phyloP scores from a whole-genome alignment of 30 jellyfish, hydroid and myxozoan genomes.

The Aurelia sp. region DNA sequence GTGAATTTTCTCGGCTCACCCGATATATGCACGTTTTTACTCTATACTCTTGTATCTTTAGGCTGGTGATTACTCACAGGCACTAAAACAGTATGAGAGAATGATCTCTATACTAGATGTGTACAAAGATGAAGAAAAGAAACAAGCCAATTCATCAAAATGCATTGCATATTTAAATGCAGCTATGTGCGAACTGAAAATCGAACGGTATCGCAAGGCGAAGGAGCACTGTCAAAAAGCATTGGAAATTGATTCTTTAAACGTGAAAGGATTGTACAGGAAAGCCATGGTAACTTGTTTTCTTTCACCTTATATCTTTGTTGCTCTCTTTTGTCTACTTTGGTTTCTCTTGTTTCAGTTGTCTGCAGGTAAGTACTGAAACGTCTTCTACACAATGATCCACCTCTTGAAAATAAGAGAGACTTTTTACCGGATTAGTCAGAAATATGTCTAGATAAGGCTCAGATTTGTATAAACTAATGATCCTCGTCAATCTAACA shows the following conservation, averaged over 20 bases:
- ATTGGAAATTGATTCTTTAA: slow-evolving; percentile 65
- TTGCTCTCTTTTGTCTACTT: no score
- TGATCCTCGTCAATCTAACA: no score
- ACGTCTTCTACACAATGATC: no score
- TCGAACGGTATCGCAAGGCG: slow-evolving; percentile 62
- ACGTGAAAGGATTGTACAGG: slow-evolving; percentile 83
- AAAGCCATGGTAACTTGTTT: slow-evolving; percentile 56
- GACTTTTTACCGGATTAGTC: no score
- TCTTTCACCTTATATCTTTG: no score
- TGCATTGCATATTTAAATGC: slow-evolving; percentile 77
- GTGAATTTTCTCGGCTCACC: no score
- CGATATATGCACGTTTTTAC: no score
- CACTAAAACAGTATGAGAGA: slow-evolving; percentile 69
- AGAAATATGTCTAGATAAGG: no score
- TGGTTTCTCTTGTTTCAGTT: no score
- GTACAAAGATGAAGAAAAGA: slow-evolving; percentile 76
- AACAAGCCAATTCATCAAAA: slow-evolving; percentile 47
- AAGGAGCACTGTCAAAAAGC: slow-evolving; percentile 67
- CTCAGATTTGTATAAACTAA: no score
- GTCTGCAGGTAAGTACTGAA: no score
- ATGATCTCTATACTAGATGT: slow-evolving; percentile 62
- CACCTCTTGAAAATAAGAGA: no score
- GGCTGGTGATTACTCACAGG: slow-evolving; percentile 66
- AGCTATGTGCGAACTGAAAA: slow-evolving; percentile 87
- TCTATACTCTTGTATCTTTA: neutral